Conservation (phyloP, 2,888 invertebrate genomes). For the Dicyrtomina minuta region DNA sequence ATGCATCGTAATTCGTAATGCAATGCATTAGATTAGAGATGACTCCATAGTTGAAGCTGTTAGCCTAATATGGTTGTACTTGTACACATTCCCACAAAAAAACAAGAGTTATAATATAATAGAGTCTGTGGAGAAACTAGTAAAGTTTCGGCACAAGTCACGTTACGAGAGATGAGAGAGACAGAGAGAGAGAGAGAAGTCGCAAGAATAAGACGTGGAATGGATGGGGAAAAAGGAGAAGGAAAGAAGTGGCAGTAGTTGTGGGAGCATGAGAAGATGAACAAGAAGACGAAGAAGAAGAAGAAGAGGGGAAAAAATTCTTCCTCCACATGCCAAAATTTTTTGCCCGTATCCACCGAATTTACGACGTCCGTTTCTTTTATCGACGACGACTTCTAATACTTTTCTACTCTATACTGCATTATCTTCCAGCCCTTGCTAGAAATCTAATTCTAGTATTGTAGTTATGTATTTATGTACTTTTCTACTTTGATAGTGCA, state of each 20-base stretch:
- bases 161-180: background rate
- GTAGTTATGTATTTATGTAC: no score
- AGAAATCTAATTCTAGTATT: no score
- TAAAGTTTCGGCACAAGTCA: constrained; percentile 28
- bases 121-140: constrained; percentile 9
- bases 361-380: constrained; percentile 49
- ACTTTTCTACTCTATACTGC: constrained; percentile 1
- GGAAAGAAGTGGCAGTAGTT: background rate
- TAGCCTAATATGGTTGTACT: constrained; percentile 16
- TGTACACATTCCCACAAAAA: background rate
- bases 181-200: constrained; percentile 4
- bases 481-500: no score
- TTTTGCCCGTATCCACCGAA: constrained; percentile 41
- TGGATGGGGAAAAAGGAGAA: background rate
- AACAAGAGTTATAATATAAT: constrained; percentile 3
- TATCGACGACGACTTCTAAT: constrained; percentile 31
- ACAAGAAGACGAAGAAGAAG: constrained; percentile 4
- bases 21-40: constrained; percentile 18
- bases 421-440: background rate
- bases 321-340: constrained; percentile 42
- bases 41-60: constrained; percentile 20
- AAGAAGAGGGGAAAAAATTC: constrained; percentile 29
- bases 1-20: constrained; percentile 22
- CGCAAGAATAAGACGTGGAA: constrained; percentile 1
- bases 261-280: background rate